phyloP scores from a whole-genome alignment of 2,797 vertebrate species.

The Gadopsis bispinosus region DNA sequence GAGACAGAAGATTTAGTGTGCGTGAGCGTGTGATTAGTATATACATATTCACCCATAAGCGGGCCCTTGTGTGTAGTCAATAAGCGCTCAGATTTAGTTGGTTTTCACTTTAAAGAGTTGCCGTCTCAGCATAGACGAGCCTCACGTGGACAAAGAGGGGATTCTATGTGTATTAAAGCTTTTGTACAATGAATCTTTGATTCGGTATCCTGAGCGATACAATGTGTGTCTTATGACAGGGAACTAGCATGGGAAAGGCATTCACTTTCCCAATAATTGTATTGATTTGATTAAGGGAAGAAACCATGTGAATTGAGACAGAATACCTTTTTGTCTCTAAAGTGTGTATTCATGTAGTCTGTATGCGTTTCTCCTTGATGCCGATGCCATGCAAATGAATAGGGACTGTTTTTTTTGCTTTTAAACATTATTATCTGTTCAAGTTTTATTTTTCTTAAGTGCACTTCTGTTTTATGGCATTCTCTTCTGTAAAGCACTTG shows the following conservation, averaged over 20 bases:
- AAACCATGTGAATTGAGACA: slow-evolving; percentile 43
- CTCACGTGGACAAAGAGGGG: background rate
- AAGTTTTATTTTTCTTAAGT: too few relatives aligned
- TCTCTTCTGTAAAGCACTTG: too few relatives aligned
- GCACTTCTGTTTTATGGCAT: too few relatives aligned
- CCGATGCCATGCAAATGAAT: slow-evolving; percentile 37
- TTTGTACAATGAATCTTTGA: slow-evolving; percentile 14
- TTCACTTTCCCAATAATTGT: slow-evolving; percentile 22
- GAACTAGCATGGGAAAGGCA: slow-evolving; percentile 10
- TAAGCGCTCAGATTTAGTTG: background rate
- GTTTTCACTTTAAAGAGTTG: slow-evolving; percentile 10
- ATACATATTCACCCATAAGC: slow-evolving; percentile 13
- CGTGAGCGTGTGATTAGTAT: background rate
- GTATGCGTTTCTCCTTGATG: background rate
- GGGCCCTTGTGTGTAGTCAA: slow-evolving; percentile 14
- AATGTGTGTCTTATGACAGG: slow-evolving; percentile 17
- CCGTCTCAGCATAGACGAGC: background rate
- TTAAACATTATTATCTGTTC: too few relatives aligned
- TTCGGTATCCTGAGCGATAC: slow-evolving; percentile 13
- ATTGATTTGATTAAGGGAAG: slow-evolving; percentile 37
- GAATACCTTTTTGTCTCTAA: slow-evolving; percentile 23
- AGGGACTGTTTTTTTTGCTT: background rate
- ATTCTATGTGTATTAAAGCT: background rate
- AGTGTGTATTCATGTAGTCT: slow-evolving; percentile 8
- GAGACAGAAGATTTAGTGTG: slow-evolving; percentile 16